phyloP scores from a whole-genome alignment of 2,113 vertebrate genomes.

The Megalops atlanticus region DNA sequence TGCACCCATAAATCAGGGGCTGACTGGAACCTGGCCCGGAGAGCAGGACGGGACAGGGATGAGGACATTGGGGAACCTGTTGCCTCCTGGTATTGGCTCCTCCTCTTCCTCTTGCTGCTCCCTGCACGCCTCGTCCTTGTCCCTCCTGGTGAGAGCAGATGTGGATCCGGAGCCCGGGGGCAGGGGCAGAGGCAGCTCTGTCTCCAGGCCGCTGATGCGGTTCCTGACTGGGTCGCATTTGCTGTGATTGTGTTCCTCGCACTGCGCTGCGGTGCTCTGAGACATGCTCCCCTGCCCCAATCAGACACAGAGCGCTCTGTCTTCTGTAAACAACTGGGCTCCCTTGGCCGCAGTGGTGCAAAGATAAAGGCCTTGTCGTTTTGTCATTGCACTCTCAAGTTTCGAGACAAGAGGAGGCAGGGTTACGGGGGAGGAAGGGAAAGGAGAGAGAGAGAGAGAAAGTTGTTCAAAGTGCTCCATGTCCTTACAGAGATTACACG shows the following conservation, averaged over 20 bases:
- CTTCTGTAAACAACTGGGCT: neutral
- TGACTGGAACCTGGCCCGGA: constrained; percentile 33
- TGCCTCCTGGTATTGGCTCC: neutral
- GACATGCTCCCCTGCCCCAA: neutral
- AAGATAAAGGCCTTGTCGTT: neutral
- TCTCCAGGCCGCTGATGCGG: neutral
- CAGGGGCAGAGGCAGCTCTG: neutral
- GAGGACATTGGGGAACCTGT: constrained; percentile 5
- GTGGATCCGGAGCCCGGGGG: neutral
- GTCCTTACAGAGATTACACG: neutral
- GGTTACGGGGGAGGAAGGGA: neutral
- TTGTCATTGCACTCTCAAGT: neutral
- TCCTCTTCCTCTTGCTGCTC: neutral
- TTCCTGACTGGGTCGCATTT: neutral
- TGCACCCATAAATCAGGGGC: constrained; percentile 40
- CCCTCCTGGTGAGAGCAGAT: neutral
- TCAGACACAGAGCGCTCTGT: neutral
- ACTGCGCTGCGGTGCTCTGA: neutral
- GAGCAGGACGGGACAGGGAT: neutral
- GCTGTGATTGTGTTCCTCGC: neutral
- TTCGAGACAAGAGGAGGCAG: neutral
- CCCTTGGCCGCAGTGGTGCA: no score
- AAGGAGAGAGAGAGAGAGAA: neutral
- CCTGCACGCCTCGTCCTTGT: neutral
- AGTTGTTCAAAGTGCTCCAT: neutral